These are phyloP conservation scores for Anthoscopus minutus DNA, from an alignment of 2,113 vertebrate genomes.

Conservation along the genomic window DNA sequence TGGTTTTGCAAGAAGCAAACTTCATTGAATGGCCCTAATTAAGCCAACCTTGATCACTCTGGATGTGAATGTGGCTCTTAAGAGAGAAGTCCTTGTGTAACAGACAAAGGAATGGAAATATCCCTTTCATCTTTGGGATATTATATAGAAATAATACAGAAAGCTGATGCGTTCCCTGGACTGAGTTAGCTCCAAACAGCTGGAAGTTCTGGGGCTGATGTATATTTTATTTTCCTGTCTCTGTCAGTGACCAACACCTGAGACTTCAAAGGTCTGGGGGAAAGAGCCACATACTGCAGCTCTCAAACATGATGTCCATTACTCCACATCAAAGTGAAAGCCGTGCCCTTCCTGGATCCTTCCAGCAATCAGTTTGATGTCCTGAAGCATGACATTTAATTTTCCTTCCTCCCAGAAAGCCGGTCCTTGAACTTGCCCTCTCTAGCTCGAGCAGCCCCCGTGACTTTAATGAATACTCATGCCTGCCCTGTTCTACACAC, in stretches of 20 bases:
- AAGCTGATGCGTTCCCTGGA: background rate
- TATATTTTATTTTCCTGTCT: background rate
- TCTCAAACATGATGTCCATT: background rate
- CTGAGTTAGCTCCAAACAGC: background rate
- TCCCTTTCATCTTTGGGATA: background rate
- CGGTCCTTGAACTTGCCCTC: constrained; percentile 40
- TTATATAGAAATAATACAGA: background rate
- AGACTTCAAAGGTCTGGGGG: background rate
- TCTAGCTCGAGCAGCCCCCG: background rate
- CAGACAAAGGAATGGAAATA: background rate
- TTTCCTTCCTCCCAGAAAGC: background rate
- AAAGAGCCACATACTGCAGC: background rate
- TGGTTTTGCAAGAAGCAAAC: background rate
- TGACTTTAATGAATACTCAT: constrained; percentile 26
- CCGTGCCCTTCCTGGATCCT: background rate
- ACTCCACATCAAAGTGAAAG: background rate
- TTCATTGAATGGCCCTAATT: background rate
- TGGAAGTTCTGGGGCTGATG: background rate
- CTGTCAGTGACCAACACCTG: background rate
- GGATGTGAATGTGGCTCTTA: background rate
- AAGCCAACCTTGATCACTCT: rapidly evolving
- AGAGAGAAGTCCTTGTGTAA: background rate
- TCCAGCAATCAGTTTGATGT: background rate
- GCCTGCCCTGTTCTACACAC: background rate
- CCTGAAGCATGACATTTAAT: background rate